These are phyloP conservation scores for Pherbina coryleti DNA, from an alignment of 2,888 invertebrate genomes.

Conservation along the genomic window DNA sequence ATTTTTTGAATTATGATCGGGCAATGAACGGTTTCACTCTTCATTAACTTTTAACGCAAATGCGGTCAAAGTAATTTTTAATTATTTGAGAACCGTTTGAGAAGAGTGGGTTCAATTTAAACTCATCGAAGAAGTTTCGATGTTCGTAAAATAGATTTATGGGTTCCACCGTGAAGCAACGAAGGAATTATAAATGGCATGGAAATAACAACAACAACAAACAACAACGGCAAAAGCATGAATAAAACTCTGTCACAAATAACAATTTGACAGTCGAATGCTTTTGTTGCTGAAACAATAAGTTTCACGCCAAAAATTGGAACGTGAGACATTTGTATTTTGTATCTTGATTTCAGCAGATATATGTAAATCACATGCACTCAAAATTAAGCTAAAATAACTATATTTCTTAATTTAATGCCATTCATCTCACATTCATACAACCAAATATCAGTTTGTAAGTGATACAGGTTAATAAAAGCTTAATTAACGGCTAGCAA, in stretches of 20 bases:
- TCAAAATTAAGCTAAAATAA: not conserved
- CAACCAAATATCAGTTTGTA: not conserved
- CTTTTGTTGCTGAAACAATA: not conserved
- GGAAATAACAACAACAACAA: not conserved
- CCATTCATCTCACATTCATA: not conserved
- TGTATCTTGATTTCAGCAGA: not conserved
- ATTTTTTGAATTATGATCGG: constrained; percentile 34
- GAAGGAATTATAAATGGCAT: not conserved
- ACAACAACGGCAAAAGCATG: not conserved
- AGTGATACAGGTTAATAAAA: not conserved
- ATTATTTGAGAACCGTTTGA: not conserved
- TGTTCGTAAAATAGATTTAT: not conserved
- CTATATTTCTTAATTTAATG: not conserved
- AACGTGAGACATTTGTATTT: constrained; percentile 34
- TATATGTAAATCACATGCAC: not conserved
- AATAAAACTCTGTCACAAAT: not conserved
- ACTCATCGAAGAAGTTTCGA: not conserved
- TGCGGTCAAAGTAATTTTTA: too few species aligned
- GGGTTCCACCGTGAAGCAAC: not conserved
- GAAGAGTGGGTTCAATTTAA: not conserved
- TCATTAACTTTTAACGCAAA: constrained; percentile 39
- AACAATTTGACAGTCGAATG: too few species aligned
- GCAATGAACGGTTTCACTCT: constrained; percentile 42
- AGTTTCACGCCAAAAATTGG: constrained; percentile 15
- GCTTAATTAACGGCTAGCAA: not conserved